These are phyloP conservation scores for human DNA, from an alignment of 2,113 vertebrate genomes.

Conservation along the genomic window GRCh38 chr18:60691501-60692000, in stretches of 20 bases:
- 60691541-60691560: background rate
- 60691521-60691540: background rate
- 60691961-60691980: background rate
- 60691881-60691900: background rate
- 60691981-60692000: background rate
- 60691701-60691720: background rate
- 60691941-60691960: background rate
- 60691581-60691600: background rate
- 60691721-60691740: background rate
- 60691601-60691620: background rate
- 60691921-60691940: background rate
- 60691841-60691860: background rate
- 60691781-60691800: background rate
- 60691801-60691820: background rate
- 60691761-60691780: background rate
- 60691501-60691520: background rate
- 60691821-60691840: background rate
- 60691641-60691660: background rate
- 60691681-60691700: background rate
- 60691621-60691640: background rate
- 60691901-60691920: background rate
- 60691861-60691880: background rate
- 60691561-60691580: background rate
- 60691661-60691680: background rate
- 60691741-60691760: too few relatives aligned